A percentile compares a stretch with the other conserved stretches of the same genome.
phyloP scores from a whole-genome alignment of 2,113 vertebrate species.

The Neolamprologus falcicula region DNA sequence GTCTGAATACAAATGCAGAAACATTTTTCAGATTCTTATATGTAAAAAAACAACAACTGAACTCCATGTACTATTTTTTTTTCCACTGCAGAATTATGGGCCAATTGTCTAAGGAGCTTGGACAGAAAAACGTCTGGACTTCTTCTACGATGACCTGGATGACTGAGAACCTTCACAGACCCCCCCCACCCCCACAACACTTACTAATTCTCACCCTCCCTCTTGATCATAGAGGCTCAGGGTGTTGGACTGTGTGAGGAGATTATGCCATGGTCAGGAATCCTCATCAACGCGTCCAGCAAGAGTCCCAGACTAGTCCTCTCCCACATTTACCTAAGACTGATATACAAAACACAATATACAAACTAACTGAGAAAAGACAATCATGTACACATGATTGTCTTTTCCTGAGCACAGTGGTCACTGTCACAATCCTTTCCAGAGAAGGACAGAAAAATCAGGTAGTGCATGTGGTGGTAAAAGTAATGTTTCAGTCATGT shows the following conservation, averaged over 20 bases:
- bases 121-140: accelerated
- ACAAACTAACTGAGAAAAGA: neutral
- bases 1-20: neutral
- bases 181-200: accelerated
- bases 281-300: accelerated
- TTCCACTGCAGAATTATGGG: neutral
- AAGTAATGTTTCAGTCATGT: neutral
- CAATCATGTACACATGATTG: neutral
- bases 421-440: too few relatives aligned
- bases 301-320: neutral
- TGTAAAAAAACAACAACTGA: neutral
- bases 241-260: neutral
- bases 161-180: neutral
- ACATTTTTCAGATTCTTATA: neutral
- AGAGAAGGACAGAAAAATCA: too few relatives aligned
- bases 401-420: too few relatives aligned
- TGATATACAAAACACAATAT: neutral
- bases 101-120: neutral
- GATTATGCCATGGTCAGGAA: neutral
- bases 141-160: neutral
- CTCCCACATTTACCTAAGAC: neutral
- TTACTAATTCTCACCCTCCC: neutral
- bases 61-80: neutral
- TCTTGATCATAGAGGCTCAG: neutral
- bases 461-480: neutral